Evolutionary conservation across 64 coral and sea anemone genomes (phyloP).

Genomic region (Trachythela sp.): DNA sequence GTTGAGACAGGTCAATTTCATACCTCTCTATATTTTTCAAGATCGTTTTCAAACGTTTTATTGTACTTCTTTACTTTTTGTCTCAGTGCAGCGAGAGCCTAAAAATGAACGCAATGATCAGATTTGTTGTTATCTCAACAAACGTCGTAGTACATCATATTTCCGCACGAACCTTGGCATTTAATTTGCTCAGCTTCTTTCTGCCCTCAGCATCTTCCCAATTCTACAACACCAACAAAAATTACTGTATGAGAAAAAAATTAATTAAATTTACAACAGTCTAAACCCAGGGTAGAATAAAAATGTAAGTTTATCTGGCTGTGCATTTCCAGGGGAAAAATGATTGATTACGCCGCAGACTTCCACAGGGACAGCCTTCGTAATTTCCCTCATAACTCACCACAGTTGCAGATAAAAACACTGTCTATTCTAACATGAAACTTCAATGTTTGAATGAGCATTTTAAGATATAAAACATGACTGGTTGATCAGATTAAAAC

Average conservation of each 20-base stretch:
- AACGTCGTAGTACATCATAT: background rate
- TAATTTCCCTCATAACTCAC: too few relatives aligned
- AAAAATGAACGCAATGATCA: background rate
- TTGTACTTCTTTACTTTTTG: constrained; percentile 94
- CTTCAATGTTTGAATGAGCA: too few relatives aligned
- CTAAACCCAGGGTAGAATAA: background rate
- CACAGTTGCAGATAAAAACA: too few relatives aligned
- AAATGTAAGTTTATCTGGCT: too few relatives aligned
- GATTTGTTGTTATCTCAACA: background rate
- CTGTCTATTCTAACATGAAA: too few relatives aligned
- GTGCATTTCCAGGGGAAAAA: too few relatives aligned
- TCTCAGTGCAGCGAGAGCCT: constrained; percentile 79
- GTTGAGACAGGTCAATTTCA: too few relatives aligned
- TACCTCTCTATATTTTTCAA: constrained; percentile 86
- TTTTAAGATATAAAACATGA: too few relatives aligned
- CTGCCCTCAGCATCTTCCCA: constrained; percentile 96
- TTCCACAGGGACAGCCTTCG: too few relatives aligned
- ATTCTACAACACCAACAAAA: constrained; percentile 33
- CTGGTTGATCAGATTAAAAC: too few relatives aligned
- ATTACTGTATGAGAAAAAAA: background rate
- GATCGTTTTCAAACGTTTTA: constrained; percentile 77
- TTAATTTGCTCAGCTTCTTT: constrained; percentile 88
- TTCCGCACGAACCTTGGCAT: constrained; percentile 53
- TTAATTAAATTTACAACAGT: background rate
- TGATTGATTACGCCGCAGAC: too few relatives aligned